These are phyloP conservation scores for Trididemnum miniatum DNA, from an alignment of 23 tunicate genomes.

Conservation along the genomic window DNA sequence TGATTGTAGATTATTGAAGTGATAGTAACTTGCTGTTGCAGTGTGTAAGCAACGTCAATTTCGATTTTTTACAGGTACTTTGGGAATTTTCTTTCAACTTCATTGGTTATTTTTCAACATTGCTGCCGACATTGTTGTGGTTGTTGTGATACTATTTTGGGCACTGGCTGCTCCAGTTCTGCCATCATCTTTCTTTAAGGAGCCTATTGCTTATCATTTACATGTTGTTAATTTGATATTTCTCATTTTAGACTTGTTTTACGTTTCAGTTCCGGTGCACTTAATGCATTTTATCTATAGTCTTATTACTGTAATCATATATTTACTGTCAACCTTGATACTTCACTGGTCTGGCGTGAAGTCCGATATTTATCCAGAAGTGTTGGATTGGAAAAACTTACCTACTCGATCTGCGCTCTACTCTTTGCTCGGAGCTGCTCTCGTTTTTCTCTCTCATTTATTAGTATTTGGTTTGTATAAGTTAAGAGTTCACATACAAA, in stretches of 20 bases:
- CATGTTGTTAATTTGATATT: slow-evolving; percentile 42
- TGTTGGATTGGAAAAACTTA: slow-evolving; percentile 49
- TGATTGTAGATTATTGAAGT: too few species aligned
- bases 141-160: slow-evolving; percentile 52
- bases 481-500: slow-evolving; percentile 19
- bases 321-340: slow-evolving; percentile 48
- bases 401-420: slow-evolving; percentile 25
- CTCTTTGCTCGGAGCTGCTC: slow-evolving; percentile 4
- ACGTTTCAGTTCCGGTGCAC: slow-evolving; percentile 31
- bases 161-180: slow-evolving; percentile 16
- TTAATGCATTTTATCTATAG: slow-evolving; percentile 59
- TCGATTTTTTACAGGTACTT: background rate
- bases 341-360: slow-evolving; percentile 48
- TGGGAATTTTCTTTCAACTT: slow-evolving; percentile 11
- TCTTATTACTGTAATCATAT: slow-evolving; percentile 24
- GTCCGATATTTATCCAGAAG: slow-evolving; percentile 40
- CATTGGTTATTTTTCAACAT: slow-evolving; percentile 30
- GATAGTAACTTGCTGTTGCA: too few species aligned
- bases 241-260: slow-evolving; percentile 23
- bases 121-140: background rate
- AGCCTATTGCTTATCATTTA: slow-evolving; percentile 33
- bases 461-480: slow-evolving; percentile 44
- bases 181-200: background rate
- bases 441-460: slow-evolving; percentile 35
- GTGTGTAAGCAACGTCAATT: too few species aligned